These are phyloP conservation scores for Nansenia antarctica DNA, from an alignment of 2,113 vertebrate species.

Conservation along the genomic window DNA sequence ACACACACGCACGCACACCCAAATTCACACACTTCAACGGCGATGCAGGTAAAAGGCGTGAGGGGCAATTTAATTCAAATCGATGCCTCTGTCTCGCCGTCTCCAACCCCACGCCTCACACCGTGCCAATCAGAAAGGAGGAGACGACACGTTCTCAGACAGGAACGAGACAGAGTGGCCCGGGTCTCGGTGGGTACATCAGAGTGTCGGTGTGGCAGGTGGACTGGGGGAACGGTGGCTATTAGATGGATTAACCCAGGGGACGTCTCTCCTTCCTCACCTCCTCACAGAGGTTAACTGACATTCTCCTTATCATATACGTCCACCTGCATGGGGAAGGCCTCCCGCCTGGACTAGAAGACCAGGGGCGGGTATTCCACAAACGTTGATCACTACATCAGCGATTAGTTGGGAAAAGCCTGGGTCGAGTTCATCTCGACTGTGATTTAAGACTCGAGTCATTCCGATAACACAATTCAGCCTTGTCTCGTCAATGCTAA, in stretches of 20 bases:
- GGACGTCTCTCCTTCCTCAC: slow-evolving; percentile 27
- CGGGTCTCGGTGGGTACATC: slow-evolving; percentile 8
- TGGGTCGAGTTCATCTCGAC: too few relatives aligned
- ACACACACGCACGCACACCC: slow-evolving; percentile 5
- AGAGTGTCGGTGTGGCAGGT: slow-evolving; percentile 26
- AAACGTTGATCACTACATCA: too few relatives aligned
- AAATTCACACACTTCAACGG: not conserved
- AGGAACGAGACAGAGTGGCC: slow-evolving; percentile 48
- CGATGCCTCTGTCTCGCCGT: slow-evolving; percentile 40
- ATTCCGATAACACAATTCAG: too few relatives aligned
- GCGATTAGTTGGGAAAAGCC: too few relatives aligned
- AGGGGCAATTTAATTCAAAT: slow-evolving; percentile 59
- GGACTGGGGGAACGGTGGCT: slow-evolving; percentile 45
- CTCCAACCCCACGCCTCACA: slow-evolving; percentile 29
- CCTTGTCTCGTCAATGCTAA: too few relatives aligned
- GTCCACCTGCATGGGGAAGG: too few relatives aligned
- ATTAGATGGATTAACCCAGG: slow-evolving; percentile 45
- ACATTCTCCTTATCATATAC: too few relatives aligned
- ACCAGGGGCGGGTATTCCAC: too few relatives aligned
- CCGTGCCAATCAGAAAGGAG: slow-evolving; percentile 31
- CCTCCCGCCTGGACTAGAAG: too few relatives aligned
- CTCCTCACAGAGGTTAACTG: slow-evolving; percentile 27
- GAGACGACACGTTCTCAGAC: slow-evolving; percentile 29
- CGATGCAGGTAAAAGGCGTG: slow-evolving; percentile 37
- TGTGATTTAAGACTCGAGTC: too few relatives aligned